Evolutionary conservation across 2,888 invertebrate genomes (phyloP), one percentile per base, ranked within the genome.

Genomic region (Ochropleura plecta): DNA sequence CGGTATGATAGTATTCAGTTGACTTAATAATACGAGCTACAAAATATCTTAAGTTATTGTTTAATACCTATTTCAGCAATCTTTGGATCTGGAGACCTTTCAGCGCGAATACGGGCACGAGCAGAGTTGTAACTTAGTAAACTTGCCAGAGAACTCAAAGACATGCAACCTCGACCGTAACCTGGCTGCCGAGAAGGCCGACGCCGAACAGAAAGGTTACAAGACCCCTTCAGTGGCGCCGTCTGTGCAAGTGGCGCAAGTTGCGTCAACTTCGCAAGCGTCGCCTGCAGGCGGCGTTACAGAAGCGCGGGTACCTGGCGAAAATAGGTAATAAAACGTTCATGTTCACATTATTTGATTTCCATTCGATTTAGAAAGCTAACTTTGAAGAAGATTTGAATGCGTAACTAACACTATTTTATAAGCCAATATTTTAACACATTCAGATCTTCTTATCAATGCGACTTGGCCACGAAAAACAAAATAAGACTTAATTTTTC

Each of bases 51-150:
- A 30, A 10, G 14, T 44, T 5, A 44, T 30, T 70, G 14, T 44
- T 20, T 10, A 12, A 63, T 49, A n/a, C 8, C 16, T 79, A 12
- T 67, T 74, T 5, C 91, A 95, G 95, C 92, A 94, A 81, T 93
- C 94, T 0, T 70, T 95, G 76, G 90, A 91, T 49, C 80, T 95
- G 79, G 95, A 95, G 82, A 81, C 82, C 73, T 95, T 90, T 88
- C 95, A 95, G 82, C 81, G 84, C 1, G 88, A 90, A 67, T 84
- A 89, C 53, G 92, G 91, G 3, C 89, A 88, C 84, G 82, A 86
- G 66, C 79, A 88, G 73, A 90, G 88, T 74, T 87, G 90, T 4
- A 65, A 88, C 64, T 68, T 93, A 57, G 74, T 72, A 5, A 84
- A 86, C 67, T 63, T 93, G 67, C 83, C 89, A 10, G 79, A 73